Base-by-base conservation (phyloP, 2,113 vertebrate genomes). In the Gavialis gangeticus region DNA sequence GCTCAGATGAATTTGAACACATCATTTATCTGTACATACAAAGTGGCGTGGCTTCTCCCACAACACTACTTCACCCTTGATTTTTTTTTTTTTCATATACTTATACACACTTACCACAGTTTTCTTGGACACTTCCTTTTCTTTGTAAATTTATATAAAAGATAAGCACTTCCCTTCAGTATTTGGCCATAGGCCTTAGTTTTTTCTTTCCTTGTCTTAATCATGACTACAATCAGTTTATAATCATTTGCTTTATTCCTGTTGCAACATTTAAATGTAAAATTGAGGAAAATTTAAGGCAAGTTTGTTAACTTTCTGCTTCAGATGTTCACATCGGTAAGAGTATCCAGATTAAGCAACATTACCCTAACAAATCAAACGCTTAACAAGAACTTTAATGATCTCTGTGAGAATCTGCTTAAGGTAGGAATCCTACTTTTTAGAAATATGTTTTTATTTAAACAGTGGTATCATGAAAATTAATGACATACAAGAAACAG, bases 271-370 rank as follows among this genome's bases (percentile, higher is more conserved):
- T 3, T 11, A 80, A 10, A 3, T 59, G 8, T 79, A 8, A 64
- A 4, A 19, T 87, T 28, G 54, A 59, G 12, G 2, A 54, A 64
- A 63, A 37, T 46, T 37, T 30, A 73, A 79, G 59, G n/a, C 4
- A 13, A 91, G 7, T 24, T 22, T 18, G 25, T 93, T 22, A 94
- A 11, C 46, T 97, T 67, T 96, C 57, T 75, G 59, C 80, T 97
- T 91, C 94, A 99, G 99, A 99, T 99, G 99, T 99, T 99, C 97
- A 99, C 99, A 27, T 99, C 99, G 8, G 99, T 99, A 79, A 98
- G 99, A 96, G 99, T 99, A 37, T 98, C 99, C 87, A 98, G 99
- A 95, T 97, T 99, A 95, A 99, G 97, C 97, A 99, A 98, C 82
- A 94, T 97, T 82, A 99, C 98, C 94, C 98, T 99, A 81, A 99